Percentiles rank a stretch among this genome's conserved stretches.
Conservation (phyloP, 2,113 vertebrate species). For the Phylloscopus trochilus region DNA sequence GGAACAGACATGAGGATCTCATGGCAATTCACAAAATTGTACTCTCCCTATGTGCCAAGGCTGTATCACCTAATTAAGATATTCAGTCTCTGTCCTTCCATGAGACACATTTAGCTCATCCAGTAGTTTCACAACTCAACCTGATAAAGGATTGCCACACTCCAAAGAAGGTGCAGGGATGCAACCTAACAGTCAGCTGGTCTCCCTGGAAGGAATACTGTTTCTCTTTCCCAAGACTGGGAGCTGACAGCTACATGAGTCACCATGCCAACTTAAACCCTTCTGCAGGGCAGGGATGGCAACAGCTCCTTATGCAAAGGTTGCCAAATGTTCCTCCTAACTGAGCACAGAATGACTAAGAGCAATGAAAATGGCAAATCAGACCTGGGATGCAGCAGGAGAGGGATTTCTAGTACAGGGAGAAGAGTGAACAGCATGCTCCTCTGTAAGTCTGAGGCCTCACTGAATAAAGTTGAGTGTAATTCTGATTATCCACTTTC, state of each 20-base stretch:
- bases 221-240: background rate
- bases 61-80: background rate
- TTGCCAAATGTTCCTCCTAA: background rate
- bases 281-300: background rate
- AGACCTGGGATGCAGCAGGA: background rate
- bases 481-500: background rate
- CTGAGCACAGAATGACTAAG: background rate
- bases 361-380: background rate
- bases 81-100: background rate
- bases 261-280: background rate
- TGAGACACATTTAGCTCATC: background rate
- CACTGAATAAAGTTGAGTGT: background rate
- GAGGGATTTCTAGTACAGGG: background rate
- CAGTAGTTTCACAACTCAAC: background rate
- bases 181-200: background rate
- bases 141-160: background rate
- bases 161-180: background rate
- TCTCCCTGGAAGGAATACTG: background rate
- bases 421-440: background rate
- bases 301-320: background rate
- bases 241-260: background rate
- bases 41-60: background rate
- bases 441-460: background rate
- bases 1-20: background rate
- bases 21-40: background rate